Evolutionary conservation across 2,888 invertebrate species (phyloP).

Genomic region (Tyria jacobaeae): DNA sequence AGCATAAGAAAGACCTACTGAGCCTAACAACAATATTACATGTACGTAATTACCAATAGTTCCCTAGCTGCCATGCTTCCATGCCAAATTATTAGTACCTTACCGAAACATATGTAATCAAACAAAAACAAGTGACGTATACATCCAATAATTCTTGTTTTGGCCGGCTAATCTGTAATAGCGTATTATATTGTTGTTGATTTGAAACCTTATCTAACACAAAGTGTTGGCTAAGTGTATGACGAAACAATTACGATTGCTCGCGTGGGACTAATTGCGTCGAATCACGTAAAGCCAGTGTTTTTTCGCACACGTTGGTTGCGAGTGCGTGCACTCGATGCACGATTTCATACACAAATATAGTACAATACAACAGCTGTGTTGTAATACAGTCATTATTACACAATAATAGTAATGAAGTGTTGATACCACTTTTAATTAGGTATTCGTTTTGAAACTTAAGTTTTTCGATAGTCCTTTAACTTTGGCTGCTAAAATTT

Average conservation of each 20-base stretch:
- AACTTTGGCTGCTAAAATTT: not conserved
- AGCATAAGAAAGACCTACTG: not conserved
- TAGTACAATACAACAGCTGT: slow-evolving; percentile 54
- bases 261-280: slow-evolving; percentile 65
- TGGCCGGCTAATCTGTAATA: slow-evolving; percentile 24
- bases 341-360: slow-evolving; percentile 62
- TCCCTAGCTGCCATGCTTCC: not conserved
- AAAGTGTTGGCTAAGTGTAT: slow-evolving; percentile 70
- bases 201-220: slow-evolving; percentile 51
- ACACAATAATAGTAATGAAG: slow-evolving; percentile 62
- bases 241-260: slow-evolving; percentile 74
- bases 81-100: not conserved
- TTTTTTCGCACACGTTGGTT: slow-evolving; percentile 46
- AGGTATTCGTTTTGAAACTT: slow-evolving; percentile 23
- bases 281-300: slow-evolving; percentile 63
- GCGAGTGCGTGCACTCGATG: slow-evolving; percentile 53
- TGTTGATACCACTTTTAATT: slow-evolving; percentile 34
- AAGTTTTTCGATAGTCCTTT: slow-evolving; percentile 3
- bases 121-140: slow-evolving; percentile 12
- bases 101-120: not conserved
- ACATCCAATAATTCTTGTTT: slow-evolving; percentile 13
- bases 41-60: not conserved
- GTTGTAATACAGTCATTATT: slow-evolving; percentile 62
- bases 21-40: too few relatives aligned
- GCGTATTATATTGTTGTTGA: slow-evolving; percentile 29